phyloP scores from a whole-genome alignment of 2,797 vertebrate species.

The Gymnothorax reevesii region DNA sequence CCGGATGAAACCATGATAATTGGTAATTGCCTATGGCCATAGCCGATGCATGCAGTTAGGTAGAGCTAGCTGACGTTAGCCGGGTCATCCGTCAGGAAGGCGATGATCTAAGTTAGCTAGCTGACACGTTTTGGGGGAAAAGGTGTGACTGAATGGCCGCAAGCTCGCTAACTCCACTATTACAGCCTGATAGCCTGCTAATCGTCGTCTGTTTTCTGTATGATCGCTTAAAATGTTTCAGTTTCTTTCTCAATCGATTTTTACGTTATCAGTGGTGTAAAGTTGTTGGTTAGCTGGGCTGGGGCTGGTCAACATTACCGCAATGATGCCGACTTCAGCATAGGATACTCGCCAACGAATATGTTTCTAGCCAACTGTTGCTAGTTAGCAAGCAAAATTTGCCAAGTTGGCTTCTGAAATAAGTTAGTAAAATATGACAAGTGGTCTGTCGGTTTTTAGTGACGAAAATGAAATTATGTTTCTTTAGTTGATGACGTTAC shows the following conservation, averaged over 20 bases:
- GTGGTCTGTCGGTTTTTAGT: no score
- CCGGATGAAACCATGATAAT: slow-evolving; percentile 90
- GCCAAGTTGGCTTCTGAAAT: neutral
- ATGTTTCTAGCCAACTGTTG: neutral
- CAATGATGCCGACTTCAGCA: neutral
- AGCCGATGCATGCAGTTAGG: neutral
- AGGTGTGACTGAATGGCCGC: neutral
- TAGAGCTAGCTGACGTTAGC: neutral
- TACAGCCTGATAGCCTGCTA: neutral
- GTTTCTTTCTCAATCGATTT: neutral
- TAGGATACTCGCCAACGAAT: neutral
- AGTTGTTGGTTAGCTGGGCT: neutral
- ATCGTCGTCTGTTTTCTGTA: neutral
- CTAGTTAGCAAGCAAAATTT: neutral
- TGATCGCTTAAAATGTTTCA: neutral
- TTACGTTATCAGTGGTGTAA: neutral
- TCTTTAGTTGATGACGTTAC: no score
- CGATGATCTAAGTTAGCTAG: neutral
- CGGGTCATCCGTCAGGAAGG: neutral
- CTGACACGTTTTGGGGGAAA: neutral
- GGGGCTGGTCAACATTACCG: neutral
- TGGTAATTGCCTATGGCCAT: slow-evolving; percentile 62
- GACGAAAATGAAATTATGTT: no score
- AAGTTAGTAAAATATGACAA: neutral
- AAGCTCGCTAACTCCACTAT: neutral